These are phyloP conservation scores for Pollenia griseotomentosa DNA, from an alignment of 2,888 invertebrate genomes.

Conservation along the genomic window DNA sequence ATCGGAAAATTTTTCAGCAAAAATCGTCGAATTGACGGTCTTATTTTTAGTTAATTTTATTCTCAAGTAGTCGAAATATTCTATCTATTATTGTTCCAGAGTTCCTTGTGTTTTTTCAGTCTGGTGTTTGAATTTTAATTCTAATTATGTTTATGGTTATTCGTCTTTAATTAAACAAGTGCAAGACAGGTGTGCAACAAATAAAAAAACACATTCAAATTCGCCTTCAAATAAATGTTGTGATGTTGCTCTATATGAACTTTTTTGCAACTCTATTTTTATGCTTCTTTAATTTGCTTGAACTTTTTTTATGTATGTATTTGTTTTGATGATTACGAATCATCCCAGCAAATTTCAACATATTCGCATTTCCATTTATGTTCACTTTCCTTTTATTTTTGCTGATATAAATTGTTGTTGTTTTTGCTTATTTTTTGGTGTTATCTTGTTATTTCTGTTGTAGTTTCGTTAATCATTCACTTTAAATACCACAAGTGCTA, in stretches of 20 bases:
- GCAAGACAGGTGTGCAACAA: constrained; percentile 43
- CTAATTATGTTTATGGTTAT: constrained; percentile 1
- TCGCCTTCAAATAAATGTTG: constrained; percentile 15
- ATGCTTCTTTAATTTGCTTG: neutral
- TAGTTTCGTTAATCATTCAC: constrained; percentile 56
- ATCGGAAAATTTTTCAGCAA: too few relatives aligned
- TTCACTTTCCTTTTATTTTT: neutral
- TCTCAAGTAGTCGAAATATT: too few relatives aligned
- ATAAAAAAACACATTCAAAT: constrained; percentile 12
- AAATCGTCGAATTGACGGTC: too few relatives aligned
- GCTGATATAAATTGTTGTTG: constrained; percentile 51
- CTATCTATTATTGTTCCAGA: neutral
- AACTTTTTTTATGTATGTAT: neutral
- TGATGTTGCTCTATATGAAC: neutral
- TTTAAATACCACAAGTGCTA: constrained; percentile 72
- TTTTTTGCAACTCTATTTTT: constrained; percentile 30
- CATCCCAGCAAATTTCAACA: neutral
- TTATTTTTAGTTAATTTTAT: too few relatives aligned
- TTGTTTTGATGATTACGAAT: neutral
- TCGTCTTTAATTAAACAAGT: constrained; percentile 52
- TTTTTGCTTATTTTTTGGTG: neutral
- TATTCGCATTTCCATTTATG: neutral
- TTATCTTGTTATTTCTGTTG: constrained; percentile 2
- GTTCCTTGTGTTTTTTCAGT: neutral
- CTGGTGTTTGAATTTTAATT: neutral